Evolutionary conservation across 2,888 invertebrate genomes (phyloP), one percentile per base, ranked within the genome.

Genomic region (Ochlodes sylvanus): DNA sequence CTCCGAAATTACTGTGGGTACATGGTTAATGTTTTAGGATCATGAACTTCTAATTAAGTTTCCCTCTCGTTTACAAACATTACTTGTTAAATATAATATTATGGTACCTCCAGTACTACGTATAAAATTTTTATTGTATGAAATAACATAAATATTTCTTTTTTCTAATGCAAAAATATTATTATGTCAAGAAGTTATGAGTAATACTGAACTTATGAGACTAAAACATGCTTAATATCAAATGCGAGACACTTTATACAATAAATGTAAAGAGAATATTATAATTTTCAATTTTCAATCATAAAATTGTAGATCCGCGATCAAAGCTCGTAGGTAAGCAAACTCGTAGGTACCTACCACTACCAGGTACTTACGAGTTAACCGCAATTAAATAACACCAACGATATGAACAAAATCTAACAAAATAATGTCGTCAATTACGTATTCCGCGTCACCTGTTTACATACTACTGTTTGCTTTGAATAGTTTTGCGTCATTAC

Each of bases 391-490:
- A 62, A 32, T 42, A 65, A 44, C 44, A 60, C 60, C 27, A 27
- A 5, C 27, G 27, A 27, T 32, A 60, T 14, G 58, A 42, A 58
- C 50, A 41, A 58, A 65, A 65, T 54, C 32, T 54, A 42, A 44
- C 42, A 9, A 54, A n/a, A n/a, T n/a, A n/a, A 54, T 60, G 66
- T 66, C 58, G 65, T 66, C 65, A 66, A 58, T 58, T 66, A 66
- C 66, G 66, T 60, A 66, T 60, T 60, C 34, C 60, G 60, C 66
- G 66, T 66, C 66, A 66, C 66, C 66, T 66, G 54, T 60, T 60
- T 60, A 66, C 60, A 27, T 42, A 52, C 21, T 41, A 52, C 58
- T 52, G 58, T 38, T 58, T 34, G 38, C 21, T 65, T 65, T 58
- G 50, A 65, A 65, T 65, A 65, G 58, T 21, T 65, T 38, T 65